These are phyloP conservation scores for Xestia xanthographa DNA, from an alignment of 2,888 invertebrate genomes.

Conservation along the genomic window DNA sequence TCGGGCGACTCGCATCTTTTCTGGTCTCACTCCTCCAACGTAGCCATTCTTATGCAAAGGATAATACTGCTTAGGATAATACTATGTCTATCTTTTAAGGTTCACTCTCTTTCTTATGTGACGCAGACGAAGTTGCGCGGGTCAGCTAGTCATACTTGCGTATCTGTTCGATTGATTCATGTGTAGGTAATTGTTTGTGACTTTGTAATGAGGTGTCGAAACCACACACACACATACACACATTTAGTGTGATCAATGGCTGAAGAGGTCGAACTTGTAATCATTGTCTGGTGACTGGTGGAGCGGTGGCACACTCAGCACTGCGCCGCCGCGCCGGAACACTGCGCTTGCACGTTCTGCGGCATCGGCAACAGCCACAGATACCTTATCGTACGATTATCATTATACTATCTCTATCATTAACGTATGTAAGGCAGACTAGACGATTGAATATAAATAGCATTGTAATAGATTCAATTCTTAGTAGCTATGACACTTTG, in stretches of 20 bases:
- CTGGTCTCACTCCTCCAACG: no score
- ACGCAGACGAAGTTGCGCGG: no score
- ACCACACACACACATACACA: background rate
- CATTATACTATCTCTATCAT: background rate
- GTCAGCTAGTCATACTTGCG: constrained; percentile 14
- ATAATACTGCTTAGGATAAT: no score
- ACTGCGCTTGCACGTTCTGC: background rate
- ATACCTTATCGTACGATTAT: background rate
- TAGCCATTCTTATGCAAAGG: no score
- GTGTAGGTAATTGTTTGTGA: constrained; percentile 11
- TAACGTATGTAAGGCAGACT: constrained; percentile 20
- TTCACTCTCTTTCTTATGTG: no score
- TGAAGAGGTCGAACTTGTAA: background rate
- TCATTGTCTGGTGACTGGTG: background rate
- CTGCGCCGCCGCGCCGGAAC: background rate
- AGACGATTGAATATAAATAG: constrained; percentile 29
- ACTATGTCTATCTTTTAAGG: no score
- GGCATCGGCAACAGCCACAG: background rate
- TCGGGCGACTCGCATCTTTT: no score
- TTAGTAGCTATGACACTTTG: constrained; percentile 26
- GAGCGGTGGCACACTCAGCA: background rate
- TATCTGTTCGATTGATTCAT: constrained; percentile 25
- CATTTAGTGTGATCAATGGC: background rate
- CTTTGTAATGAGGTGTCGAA: constrained; percentile 19
- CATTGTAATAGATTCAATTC: constrained; percentile 16